Conservation (phyloP, 2,888 invertebrate genomes). For the Fabriciana adippe region DNA sequence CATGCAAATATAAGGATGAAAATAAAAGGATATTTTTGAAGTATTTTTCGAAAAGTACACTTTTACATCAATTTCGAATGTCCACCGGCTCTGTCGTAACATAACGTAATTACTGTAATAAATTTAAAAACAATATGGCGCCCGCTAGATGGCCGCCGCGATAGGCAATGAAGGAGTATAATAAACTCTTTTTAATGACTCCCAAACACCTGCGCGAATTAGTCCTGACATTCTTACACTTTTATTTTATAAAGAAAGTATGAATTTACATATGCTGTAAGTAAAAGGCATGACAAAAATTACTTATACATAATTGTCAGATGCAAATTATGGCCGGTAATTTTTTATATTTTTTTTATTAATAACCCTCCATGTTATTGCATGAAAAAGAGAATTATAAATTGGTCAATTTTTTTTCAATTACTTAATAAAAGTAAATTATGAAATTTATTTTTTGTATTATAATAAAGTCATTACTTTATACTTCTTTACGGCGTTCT, state of each 20-base stretch:
- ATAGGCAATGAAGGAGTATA: slow-evolving; percentile 59
- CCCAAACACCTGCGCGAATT: slow-evolving; percentile 62
- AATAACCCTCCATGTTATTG: neutral
- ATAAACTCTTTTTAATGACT: slow-evolving; percentile 68
- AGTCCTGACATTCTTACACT: slow-evolving; percentile 40
- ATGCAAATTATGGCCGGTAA: slow-evolving; percentile 1
- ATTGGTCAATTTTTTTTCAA: neutral
- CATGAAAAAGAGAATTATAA: neutral
- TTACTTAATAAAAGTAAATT: slow-evolving; percentile 1
- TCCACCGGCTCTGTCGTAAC: slow-evolving; percentile 55
- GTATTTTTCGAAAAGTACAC: slow-evolving; percentile 37
- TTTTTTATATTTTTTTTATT: slow-evolving; percentile 17
- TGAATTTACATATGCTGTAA: slow-evolving; percentile 21
- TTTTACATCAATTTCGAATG: slow-evolving; percentile 47
- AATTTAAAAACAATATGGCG: slow-evolving; percentile 73
- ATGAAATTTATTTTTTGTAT: slow-evolving; percentile 3
- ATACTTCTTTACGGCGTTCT: neutral
- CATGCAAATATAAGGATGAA: slow-evolving; percentile 37
- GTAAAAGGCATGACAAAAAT: slow-evolving; percentile 4
- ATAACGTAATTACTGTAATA: slow-evolving; percentile 70
- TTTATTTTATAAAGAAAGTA: slow-evolving; percentile 43
- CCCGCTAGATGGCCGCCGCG: slow-evolving; percentile 57
- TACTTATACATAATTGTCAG: slow-evolving; percentile 18
- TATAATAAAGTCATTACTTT: slow-evolving; percentile 5
- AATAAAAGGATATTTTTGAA: slow-evolving; percentile 41